Evolutionary conservation across 2,797 vertebrate genomes (phyloP).

Genomic region (Lates japonicus): DNA sequence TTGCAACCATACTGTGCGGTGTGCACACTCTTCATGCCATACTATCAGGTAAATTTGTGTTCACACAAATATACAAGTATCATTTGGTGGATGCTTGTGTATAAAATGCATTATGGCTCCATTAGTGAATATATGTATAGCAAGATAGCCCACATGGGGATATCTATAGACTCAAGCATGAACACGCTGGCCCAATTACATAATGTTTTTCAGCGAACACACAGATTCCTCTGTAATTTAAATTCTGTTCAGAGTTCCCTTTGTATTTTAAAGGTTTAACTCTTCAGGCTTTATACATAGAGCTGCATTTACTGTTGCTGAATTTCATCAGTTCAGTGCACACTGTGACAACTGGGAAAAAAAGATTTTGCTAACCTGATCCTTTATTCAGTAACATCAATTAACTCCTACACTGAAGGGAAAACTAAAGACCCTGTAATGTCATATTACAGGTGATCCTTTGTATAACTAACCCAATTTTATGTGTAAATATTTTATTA

Average conservation of each 20-base stretch:
- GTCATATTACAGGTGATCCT: not conserved
- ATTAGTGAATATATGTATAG: not conserved
- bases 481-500: conserved; percentile 17
- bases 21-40: conserved; percentile 95
- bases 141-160: not conserved
- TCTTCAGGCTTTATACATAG: not conserved
- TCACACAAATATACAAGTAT: not conserved
- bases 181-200: not conserved
- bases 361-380: not conserved
- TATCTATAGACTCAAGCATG: conserved; percentile 1
- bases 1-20: conserved; percentile 92
- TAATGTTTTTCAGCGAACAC: not conserved
- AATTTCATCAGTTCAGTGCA: not conserved
- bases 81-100: not conserved
- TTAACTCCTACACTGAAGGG: not conserved
- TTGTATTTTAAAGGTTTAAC: not conserved
- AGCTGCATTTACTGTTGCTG: not conserved
- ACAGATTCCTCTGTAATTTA: not conserved
- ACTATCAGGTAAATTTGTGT: conserved; percentile 89
- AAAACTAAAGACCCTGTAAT: conserved; percentile 4
- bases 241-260: not conserved
- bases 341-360: not conserved
- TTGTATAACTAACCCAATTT: not conserved
- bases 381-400: not conserved
- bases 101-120: not conserved